Percentiles rank a stretch among this genome's conserved stretches.
These are phyloP conservation scores for Sicus ferrugineus DNA, from an alignment of 2,888 invertebrate species.

Conservation along the genomic window DNA sequence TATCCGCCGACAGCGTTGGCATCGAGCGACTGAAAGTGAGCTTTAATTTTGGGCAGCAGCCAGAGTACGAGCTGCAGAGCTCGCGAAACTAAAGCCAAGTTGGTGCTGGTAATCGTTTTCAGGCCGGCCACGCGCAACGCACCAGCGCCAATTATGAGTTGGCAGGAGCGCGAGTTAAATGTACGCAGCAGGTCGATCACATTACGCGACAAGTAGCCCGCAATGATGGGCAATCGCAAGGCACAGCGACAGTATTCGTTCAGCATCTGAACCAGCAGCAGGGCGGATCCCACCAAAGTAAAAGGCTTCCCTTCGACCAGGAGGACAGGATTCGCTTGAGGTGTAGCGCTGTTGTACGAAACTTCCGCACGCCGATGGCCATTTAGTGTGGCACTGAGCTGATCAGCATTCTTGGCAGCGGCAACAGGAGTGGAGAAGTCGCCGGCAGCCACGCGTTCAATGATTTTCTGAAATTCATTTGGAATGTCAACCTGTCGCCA, in stretches of 20 bases:
- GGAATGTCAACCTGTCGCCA: constrained; percentile 96
- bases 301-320: constrained; percentile 76
- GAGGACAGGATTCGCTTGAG: constrained; percentile 68
- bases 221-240: constrained; percentile 78
- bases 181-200: constrained; percentile 88
- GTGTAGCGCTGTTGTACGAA: constrained; percentile 47
- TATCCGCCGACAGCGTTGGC: constrained; percentile 66
- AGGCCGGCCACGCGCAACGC: constrained; percentile 93
- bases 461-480: constrained; percentile 84
- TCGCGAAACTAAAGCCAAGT: constrained; percentile 86
- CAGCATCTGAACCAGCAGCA: constrained; percentile 88
- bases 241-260: constrained; percentile 90
- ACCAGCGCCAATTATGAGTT: constrained; percentile 94
- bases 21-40: constrained; percentile 73
- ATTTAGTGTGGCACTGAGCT: constrained; percentile 53
- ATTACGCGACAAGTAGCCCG: constrained; percentile 82
- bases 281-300: constrained; percentile 81
- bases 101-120: constrained; percentile 93
- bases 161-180: constrained; percentile 89
- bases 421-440: constrained; percentile 53
- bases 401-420: constrained; percentile 39
- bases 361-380: constrained; percentile 46
- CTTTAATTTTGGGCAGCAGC: constrained; percentile 77
- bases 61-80: constrained; percentile 83
- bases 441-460: constrained; percentile 72